Evolutionary conservation across 2,113 vertebrate genomes (phyloP).

Genomic region (Camarhynchus parvulus): DNA sequence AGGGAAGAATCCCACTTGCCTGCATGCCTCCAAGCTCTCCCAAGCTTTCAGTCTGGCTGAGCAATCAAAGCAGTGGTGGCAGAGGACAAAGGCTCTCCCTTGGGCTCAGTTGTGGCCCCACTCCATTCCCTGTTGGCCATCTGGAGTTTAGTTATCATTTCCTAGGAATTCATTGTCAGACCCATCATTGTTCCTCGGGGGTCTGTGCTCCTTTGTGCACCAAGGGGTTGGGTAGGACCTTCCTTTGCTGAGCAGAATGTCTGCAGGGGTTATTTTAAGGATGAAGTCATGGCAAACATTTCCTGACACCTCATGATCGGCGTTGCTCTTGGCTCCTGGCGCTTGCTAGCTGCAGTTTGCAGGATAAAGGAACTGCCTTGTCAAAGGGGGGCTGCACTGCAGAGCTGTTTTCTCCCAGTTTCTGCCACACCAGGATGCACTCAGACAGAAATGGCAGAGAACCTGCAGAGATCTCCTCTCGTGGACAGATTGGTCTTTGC

Average conservation of each 20-base stretch:
- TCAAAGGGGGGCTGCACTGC: background rate
- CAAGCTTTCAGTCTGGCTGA: background rate
- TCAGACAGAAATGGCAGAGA: background rate
- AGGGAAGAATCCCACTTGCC: background rate
- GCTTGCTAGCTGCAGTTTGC: background rate
- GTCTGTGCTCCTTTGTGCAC: background rate
- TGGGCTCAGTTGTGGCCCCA: background rate
- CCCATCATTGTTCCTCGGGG: background rate
- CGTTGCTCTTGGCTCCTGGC: slow-evolving; percentile 20
- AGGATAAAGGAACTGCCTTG: background rate
- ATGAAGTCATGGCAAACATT: slow-evolving; percentile 52
- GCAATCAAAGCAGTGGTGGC: background rate
- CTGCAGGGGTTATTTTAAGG: slow-evolving; percentile 48
- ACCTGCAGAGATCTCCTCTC: background rate
- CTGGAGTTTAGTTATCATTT: background rate
- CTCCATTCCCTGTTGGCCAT: background rate
- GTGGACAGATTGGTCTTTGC: background rate
- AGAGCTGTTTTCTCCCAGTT: background rate
- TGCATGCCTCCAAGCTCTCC: background rate
- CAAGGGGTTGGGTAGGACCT: background rate
- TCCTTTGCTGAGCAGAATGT: background rate
- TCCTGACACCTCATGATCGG: slow-evolving; percentile 39
- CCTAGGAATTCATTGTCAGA: background rate
- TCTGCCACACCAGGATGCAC: background rate
- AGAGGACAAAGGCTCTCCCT: background rate